Conservation (phyloP, 2,888 invertebrate species). For the Kryphioiulus occultus region DNA sequence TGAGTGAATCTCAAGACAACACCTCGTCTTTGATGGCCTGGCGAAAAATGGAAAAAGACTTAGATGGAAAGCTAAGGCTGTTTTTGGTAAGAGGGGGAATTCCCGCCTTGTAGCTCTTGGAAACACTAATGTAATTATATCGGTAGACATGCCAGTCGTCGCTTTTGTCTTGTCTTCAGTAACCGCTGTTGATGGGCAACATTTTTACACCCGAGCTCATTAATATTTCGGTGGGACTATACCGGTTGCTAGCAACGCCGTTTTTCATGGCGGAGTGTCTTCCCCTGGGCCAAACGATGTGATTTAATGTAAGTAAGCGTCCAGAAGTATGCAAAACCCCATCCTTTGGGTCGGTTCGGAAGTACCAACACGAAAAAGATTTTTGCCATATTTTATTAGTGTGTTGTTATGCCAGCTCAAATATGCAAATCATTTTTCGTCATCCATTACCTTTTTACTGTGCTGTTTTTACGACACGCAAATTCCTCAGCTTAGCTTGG, state of each 20-base stretch:
- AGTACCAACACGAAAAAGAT: not conserved
- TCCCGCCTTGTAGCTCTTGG: not conserved
- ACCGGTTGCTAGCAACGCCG: not conserved
- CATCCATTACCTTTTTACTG: not conserved
- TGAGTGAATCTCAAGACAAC: constrained; percentile 2
- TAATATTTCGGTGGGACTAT: not conserved
- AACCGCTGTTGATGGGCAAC: constrained; percentile 39
- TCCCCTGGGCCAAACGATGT: not conserved
- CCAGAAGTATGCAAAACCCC: not conserved
- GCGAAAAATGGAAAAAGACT: not conserved
- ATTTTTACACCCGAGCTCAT: constrained; percentile 24
- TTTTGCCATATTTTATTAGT: not conserved
- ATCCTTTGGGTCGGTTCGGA: constrained; percentile 1
- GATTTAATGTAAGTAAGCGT: not conserved
- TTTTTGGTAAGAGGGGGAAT: not conserved
- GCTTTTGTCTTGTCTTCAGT: constrained; percentile 35
- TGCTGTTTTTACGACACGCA: not conserved
- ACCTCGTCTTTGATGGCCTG: not conserved
- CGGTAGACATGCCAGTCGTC: constrained; percentile 27
- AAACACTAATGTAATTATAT: constrained; percentile 29
- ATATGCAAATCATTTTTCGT: constrained; percentile 31
- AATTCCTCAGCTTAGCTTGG: not conserved
- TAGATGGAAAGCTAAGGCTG: not conserved
- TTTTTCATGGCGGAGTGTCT: not conserved
- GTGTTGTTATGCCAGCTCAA: not conserved